Evolutionary conservation across 2,888 invertebrate genomes (phyloP).

Genomic region (Tortrix viridana): DNA sequence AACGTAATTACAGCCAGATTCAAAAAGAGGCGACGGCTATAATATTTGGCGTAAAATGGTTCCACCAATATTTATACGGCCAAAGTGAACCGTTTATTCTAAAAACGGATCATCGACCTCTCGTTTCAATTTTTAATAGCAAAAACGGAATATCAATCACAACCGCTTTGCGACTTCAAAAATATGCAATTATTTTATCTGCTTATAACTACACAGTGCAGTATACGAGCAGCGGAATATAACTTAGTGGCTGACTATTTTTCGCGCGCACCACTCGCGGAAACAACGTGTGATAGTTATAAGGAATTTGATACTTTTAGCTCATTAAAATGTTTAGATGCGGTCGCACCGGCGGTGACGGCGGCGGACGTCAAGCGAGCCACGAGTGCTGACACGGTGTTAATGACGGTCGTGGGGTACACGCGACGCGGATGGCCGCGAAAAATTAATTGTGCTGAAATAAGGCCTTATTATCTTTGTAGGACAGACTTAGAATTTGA

Average conservation of each 20-base stretch:
- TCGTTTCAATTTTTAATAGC: too few relatives aligned
- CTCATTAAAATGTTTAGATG: slow-evolving; percentile 7
- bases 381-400: slow-evolving; percentile 14
- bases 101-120: slow-evolving; percentile 4
- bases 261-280: slow-evolving; percentile 1
- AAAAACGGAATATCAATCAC: background rate
- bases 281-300: background rate
- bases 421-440: slow-evolving; percentile 32
- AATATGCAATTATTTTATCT: slow-evolving; percentile 9
- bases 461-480: slow-evolving; percentile 14
- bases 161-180: slow-evolving; percentile 6
- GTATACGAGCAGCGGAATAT: background rate
- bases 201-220: slow-evolving; percentile 9
- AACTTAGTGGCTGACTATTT: slow-evolving; percentile 10
- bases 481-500: slow-evolving; percentile 4
- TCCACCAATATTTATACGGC: slow-evolving; percentile 6
- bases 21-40: slow-evolving; percentile 1
- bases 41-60: background rate
- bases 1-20: background rate
- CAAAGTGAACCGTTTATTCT: slow-evolving; percentile 7
- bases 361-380: slow-evolving; percentile 20
- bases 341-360: slow-evolving; percentile 1
- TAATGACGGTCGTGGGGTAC: slow-evolving; percentile 36
- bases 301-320: background rate
- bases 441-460: background rate